Percentiles rank a stretch among this genome's conserved stretches.
These are phyloP conservation scores for Galeopterus variegatus DNA, from an alignment of 2,113 vertebrate genomes.

Conservation along the genomic window DNA sequence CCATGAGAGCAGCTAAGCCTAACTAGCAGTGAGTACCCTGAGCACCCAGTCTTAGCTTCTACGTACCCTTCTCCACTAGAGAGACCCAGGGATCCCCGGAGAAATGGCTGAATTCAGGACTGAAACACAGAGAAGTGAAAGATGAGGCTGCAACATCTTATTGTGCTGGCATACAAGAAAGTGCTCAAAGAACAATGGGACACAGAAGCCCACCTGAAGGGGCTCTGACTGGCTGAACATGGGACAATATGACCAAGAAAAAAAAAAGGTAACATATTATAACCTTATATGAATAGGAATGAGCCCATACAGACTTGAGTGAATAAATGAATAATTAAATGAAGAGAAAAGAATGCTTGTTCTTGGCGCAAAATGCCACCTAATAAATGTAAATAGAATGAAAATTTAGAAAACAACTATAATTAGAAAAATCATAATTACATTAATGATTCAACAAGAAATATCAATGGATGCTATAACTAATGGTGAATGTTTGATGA, in stretches of 20 bases:
- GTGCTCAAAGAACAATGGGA: background rate
- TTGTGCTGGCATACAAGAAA: background rate
- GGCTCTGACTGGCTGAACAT: background rate
- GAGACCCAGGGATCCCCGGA: background rate
- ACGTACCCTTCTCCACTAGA: background rate
- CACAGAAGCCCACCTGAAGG: background rate
- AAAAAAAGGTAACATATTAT: background rate
- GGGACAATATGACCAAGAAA: background rate
- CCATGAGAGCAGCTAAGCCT: background rate
- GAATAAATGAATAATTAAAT: background rate
- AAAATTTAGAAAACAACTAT: background rate
- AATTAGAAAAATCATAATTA: background rate
- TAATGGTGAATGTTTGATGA: background rate
- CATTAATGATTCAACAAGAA: background rate
- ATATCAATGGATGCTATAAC: background rate
- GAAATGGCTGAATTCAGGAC: background rate
- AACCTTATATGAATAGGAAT: background rate
- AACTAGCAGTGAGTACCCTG: rapidly evolving
- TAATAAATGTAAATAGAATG: background rate
- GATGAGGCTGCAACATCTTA: background rate
- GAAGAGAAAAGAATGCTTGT: background rate
- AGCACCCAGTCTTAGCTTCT: background rate
- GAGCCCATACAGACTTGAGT: background rate
- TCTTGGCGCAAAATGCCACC: background rate
- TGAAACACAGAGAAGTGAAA: background rate